Percentiles rank a stretch among this genome's conserved stretches.
Evolutionary conservation across 2,888 invertebrate genomes (phyloP).

Genomic region (Acleris literana): DNA sequence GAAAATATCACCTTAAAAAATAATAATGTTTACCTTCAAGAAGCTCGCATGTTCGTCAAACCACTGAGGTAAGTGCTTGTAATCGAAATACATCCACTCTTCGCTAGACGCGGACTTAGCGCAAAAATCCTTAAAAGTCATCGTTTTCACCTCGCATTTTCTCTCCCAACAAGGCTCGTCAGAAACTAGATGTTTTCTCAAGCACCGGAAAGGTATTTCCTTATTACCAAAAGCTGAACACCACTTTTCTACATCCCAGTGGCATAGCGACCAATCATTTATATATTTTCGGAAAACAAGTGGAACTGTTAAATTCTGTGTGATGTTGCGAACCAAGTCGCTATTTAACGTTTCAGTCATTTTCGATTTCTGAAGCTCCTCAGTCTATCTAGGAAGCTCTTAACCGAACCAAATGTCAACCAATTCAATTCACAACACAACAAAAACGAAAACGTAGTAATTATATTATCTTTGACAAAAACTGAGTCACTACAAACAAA

Average conservation of each 20-base stretch:
- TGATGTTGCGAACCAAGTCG: constrained; percentile 56
- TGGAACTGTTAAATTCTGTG: constrained; percentile 66
- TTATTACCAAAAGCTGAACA: constrained; percentile 79
- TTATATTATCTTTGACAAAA: too few species aligned
- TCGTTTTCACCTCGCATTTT: constrained; percentile 81
- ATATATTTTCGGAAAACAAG: constrained; percentile 81
- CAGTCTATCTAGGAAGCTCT: too few species aligned
- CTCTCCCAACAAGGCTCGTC: constrained; percentile 92
- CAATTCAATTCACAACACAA: too few species aligned
- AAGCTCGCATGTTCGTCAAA: constrained; percentile 83
- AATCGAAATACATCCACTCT: constrained; percentile 93
- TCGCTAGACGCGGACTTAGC: constrained; percentile 59
- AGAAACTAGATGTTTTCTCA: constrained; percentile 63
- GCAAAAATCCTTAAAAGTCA: constrained; percentile 87
- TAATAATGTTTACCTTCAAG: constrained; percentile 72
- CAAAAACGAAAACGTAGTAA: too few species aligned
- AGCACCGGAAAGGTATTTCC: constrained; percentile 83
- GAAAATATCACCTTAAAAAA: background rate
- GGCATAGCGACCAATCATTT: constrained; percentile 81
- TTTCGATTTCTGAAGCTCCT: constrained; percentile 19
- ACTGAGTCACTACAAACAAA: too few species aligned
- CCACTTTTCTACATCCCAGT: constrained; percentile 86
- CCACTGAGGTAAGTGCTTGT: constrained; percentile 90
- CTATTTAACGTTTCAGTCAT: constrained; percentile 59
- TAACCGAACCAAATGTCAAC: too few species aligned